Evolutionary conservation across 2,797 vertebrate genomes (phyloP).

Genomic region (Spatula clypeata): DNA sequence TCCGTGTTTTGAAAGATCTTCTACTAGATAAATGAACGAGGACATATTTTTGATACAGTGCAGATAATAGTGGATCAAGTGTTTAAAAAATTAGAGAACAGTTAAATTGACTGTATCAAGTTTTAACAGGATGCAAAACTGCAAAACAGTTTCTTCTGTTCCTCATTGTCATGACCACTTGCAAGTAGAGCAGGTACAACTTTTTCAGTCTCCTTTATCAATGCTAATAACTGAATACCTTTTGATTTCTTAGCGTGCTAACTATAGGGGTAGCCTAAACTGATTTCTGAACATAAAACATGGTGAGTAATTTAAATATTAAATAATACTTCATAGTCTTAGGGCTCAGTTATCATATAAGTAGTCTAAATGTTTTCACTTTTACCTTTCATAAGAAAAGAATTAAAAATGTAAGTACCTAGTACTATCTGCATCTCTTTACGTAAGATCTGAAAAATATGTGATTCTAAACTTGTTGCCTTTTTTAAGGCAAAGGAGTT

Average conservation of each 20-base stretch:
- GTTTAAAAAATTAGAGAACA: neutral
- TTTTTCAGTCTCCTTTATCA: neutral
- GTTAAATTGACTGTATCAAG: neutral
- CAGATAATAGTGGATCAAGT: too few relatives aligned
- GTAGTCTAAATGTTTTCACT: neutral
- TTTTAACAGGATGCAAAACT: neutral
- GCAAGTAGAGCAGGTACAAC: neutral
- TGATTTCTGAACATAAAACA: neutral
- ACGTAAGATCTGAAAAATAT: neutral
- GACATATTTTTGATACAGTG: fast-evolving
- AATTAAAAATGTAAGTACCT: neutral
- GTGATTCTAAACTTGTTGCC: neutral
- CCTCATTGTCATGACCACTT: neutral
- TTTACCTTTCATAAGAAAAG: neutral
- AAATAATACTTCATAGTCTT: neutral
- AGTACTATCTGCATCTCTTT: neutral
- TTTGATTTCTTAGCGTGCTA: neutral
- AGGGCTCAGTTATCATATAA: neutral
- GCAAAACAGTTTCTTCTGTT: neutral
- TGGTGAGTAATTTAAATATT: neutral
- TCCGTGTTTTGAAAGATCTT: fast-evolving
- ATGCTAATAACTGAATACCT: neutral
- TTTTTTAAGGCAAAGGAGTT: neutral
- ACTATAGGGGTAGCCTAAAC: neutral
- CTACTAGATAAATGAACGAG: neutral